phyloP scores from a whole-genome alignment of 2,797 vertebrate species.

The Dendrocincla tyrannina region DNA sequence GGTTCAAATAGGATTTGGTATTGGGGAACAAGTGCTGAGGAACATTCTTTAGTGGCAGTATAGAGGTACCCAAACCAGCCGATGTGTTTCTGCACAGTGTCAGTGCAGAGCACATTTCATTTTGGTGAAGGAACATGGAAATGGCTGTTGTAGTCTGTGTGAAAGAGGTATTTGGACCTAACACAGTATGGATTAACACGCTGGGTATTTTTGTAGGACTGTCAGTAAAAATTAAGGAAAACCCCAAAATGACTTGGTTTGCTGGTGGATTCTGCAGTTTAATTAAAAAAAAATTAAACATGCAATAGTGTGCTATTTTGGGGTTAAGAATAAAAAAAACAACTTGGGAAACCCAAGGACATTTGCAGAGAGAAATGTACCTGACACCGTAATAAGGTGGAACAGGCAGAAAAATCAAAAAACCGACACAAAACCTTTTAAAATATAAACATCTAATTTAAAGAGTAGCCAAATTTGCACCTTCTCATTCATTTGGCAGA shows the following conservation, averaged over 20 bases:
- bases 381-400: not conserved
- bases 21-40: not conserved
- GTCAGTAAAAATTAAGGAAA: not conserved
- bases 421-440: not conserved
- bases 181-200: not conserved
- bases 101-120: not conserved
- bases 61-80: not conserved
- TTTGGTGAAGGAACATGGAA: not conserved
- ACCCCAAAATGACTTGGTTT: not conserved
- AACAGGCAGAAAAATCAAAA: not conserved
- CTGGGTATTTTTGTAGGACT: not conserved
- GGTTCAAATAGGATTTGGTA: not conserved
- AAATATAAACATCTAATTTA: not conserved
- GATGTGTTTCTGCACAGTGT: not conserved
- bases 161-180: not conserved
- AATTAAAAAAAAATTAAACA: not conserved
- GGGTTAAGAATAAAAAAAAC: not conserved
- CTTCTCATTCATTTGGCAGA: not conserved
- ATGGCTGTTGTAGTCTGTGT: not conserved
- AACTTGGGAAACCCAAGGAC: not conserved
- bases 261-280: not conserved
- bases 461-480: not conserved
- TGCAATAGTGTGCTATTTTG: not conserved
- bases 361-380: not conserved
- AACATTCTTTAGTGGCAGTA: not conserved